A percentile compares a stretch with the other conserved stretches of the same genome.
Evolutionary conservation across 2,888 invertebrate genomes (phyloP).

Genomic region (Calliopum simillimum): DNA sequence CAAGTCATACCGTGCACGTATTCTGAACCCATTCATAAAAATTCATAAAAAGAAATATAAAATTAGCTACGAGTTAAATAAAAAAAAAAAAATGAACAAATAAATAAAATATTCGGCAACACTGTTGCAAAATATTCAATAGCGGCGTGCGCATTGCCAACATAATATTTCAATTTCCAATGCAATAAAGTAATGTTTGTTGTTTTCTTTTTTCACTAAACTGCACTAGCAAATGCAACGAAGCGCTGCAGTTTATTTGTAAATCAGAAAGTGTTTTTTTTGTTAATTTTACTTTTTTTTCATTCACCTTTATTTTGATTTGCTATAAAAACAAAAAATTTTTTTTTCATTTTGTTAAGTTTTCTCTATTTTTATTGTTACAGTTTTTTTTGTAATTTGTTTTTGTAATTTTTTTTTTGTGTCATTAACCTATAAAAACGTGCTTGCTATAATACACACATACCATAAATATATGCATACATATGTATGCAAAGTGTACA

Average conservation of each 20-base stretch:
- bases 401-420: constrained; percentile 47
- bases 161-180: constrained; percentile 1
- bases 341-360: constrained; percentile 9
- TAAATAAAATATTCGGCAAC: too few relatives aligned
- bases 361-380: not conserved
- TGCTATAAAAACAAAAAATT: not conserved
- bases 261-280: not conserved
- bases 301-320: not conserved
- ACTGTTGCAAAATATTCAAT: too few relatives aligned
- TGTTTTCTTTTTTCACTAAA: not conserved
- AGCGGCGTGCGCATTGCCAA: not conserved
- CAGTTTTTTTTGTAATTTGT: constrained; percentile 19
- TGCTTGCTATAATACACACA: constrained; percentile 47
- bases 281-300: constrained; percentile 3
- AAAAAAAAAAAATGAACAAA: too few relatives aligned
- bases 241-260: not conserved
- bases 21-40: too few relatives aligned
- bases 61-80: not conserved
- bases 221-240: not conserved
- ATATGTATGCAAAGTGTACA: too few relatives aligned
- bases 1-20: too few relatives aligned
- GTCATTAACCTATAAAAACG: constrained; percentile 65
- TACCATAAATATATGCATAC: constrained; percentile 29
- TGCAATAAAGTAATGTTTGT: constrained; percentile 7
- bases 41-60: too few relatives aligned